phyloP scores from a whole-genome alignment of 2,113 vertebrate genomes.

The Ptilonorhynchus violaceus region DNA sequence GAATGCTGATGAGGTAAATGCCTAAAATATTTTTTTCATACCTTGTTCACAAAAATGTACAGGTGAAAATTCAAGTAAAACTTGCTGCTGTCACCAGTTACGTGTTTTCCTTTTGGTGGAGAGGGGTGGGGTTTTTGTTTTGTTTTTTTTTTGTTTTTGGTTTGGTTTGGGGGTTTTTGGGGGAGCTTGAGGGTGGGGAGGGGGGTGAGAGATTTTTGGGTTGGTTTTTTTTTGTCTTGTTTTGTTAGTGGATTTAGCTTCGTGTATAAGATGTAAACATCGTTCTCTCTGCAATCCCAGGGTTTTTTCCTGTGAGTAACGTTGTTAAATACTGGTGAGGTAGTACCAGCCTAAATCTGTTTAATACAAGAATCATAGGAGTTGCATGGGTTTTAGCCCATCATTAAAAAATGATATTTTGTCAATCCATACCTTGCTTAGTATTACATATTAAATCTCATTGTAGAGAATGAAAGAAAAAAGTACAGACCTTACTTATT shows the following conservation, averaged over 20 bases:
- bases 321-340: not conserved
- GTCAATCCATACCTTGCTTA: not conserved
- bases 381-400: not conserved
- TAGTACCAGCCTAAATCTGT: not conserved
- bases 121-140: not conserved
- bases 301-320: not conserved
- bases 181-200: not conserved
- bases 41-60: not conserved
- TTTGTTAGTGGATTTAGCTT: not conserved
- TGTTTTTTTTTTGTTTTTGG: not conserved
- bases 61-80: not conserved
- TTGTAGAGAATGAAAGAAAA: not conserved
- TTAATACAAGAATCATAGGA: not conserved
- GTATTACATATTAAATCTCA: not conserved
- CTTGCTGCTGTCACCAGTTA: not conserved
- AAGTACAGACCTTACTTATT: not conserved
- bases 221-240: not conserved
- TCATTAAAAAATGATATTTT: not conserved
- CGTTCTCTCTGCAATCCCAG: not conserved
- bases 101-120: not conserved
- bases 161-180: not conserved
- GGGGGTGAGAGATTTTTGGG: not conserved
- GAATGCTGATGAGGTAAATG: not conserved
- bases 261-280: not conserved
- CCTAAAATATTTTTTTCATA: not conserved